A percentile compares a stretch with the other conserved stretches of the same genome.
These are phyloP conservation scores for Camponotus fellah DNA, from an alignment of 2,888 invertebrate species.

Conservation along the genomic window DNA sequence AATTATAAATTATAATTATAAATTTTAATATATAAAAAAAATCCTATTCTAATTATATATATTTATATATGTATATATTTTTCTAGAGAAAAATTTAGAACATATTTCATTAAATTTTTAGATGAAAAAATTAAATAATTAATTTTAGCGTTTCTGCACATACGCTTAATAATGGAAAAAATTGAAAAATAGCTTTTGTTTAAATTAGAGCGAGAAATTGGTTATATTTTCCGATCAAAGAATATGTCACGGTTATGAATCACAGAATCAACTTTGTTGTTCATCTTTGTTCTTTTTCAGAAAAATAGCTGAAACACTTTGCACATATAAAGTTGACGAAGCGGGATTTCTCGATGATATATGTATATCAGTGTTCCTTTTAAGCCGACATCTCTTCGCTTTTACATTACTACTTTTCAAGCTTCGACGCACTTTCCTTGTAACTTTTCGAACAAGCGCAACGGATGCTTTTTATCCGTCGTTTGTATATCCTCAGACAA, in stretches of 20 bases:
- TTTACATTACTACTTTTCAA: constrained; percentile 20
- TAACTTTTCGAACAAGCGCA: constrained; percentile 5
- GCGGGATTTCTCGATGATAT: constrained; percentile 14
- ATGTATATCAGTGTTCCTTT: neutral
- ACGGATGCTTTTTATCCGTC: constrained; percentile 11
- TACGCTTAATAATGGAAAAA: neutral
- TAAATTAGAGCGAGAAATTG: neutral
- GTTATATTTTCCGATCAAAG: neutral
- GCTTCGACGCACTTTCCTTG: neutral
- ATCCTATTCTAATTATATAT: neutral
- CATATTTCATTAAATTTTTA: neutral
- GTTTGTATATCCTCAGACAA: constrained; percentile 8
- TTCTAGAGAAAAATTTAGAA: neutral
- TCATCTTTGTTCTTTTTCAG: constrained; percentile 16
- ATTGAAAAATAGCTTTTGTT: neutral
- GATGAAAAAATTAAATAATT: neutral
- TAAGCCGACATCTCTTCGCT: constrained; percentile 12
- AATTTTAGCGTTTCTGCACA: neutral
- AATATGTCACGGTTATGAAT: neutral
- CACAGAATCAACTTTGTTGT: constrained; percentile 5
- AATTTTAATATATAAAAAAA: neutral
- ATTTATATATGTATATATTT: neutral
- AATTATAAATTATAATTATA: neutral
- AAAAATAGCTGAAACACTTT: neutral
- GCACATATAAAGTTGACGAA: constrained; percentile 2